A percentile compares a stretch with the other conserved stretches of the same genome.
Conservation (phyloP, 2,888 invertebrate genomes). For the Stenodema calcarata region DNA sequence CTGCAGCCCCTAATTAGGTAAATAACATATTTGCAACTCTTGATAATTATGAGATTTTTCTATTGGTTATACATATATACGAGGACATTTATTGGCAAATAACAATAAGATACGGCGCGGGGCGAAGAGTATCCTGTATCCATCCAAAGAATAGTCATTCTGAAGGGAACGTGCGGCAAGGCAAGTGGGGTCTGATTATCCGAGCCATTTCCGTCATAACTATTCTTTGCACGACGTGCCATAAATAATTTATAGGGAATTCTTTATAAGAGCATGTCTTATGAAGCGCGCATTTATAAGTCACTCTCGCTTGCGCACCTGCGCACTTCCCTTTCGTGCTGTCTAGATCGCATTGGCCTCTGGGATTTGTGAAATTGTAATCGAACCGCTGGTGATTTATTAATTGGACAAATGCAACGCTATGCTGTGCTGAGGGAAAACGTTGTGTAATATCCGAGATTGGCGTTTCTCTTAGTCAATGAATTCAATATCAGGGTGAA, state of each 20-base stretch:
- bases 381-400: not conserved
- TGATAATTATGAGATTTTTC: not conserved
- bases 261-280: not conserved
- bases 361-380: not conserved
- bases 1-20: not conserved
- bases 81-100: not conserved
- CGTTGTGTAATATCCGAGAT: not conserved
- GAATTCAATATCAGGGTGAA: not conserved
- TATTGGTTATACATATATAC: not conserved
- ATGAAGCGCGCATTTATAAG: not conserved
- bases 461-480: not conserved
- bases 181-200: not conserved
- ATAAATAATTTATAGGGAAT: conserved; percentile 23
- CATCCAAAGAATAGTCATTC: not conserved
- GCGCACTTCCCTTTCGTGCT: not conserved
- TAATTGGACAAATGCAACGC: not conserved
- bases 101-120: not conserved
- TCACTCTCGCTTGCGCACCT: not conserved
- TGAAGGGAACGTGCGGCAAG: not conserved
- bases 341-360: not conserved
- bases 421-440: not conserved
- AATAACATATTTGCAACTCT: not conserved
- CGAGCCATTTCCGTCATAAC: conserved; percentile 28
- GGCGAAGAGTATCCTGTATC: not conserved
- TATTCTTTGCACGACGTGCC: not conserved